Evolutionary conservation across 1,140 invertebrate genomes (phyloP), one percentile per base, ranked within the genome.

Genomic region (Trialeurodes vaporariorum): DNA sequence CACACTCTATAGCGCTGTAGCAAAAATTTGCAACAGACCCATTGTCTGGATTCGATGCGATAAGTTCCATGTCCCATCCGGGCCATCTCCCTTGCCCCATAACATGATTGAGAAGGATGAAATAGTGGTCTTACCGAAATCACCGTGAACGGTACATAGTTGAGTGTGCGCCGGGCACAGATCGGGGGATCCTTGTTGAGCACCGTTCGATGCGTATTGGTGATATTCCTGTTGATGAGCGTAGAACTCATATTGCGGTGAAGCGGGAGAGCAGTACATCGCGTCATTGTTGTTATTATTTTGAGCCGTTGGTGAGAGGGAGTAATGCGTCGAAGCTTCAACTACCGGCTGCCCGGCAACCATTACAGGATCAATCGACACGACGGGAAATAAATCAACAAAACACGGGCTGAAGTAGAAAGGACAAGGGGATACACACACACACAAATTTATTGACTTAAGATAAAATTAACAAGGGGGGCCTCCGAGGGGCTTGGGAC

Each of bases 91-190:
- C n/a, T n/a, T n/a, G n/a, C n/a, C n/a, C n/a, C n/a, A n/a, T n/a
- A n/a, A n/a, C n/a, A n/a, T n/a, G n/a, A n/a, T n/a, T n/a, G n/a
- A n/a, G n/a, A n/a, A n/a, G n/a, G n/a, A n/a, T n/a, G n/a, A n/a
- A n/a, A n/a, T n/a, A n/a, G n/a, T n/a, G 5, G n/a, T 12, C 67
- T 72, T 66, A 73, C 72, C 72, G 58, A 72, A 73, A 40, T 73
- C 72, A 17, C 58, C 70, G 61, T 67, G 64, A 2, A 71, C 24
- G 59, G 71, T 66, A 61, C 69, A 71, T 40, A 68, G 24, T 58
- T 71, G 69, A 17, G 65, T 66, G 60, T 68, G 67, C n/a, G 61
- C 49, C 27, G 64, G 70, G 61, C 68, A 69, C 21, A 69, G 66
- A 27, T 69, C 67, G 34, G 62, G 63, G 22, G 64, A 62, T 26